These are phyloP conservation scores for Drosophila greeni DNA, from an alignment of 2,888 invertebrate genomes.

Conservation along the genomic window DNA sequence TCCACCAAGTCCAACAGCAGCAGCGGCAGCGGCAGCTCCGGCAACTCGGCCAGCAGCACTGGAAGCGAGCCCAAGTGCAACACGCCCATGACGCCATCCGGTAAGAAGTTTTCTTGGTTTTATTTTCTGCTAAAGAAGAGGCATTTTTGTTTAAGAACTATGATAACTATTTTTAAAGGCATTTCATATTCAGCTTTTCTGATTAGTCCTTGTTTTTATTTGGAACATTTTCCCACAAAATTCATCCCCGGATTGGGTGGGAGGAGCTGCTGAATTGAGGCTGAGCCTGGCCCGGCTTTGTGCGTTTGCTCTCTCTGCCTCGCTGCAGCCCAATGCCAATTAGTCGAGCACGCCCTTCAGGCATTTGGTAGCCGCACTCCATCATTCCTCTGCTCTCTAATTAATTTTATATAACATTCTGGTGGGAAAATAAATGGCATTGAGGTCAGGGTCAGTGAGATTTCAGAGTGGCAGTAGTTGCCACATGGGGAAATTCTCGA, in stretches of 20 bases:
- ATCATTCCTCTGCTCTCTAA: slow-evolving; percentile 44
- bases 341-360: slow-evolving; percentile 45
- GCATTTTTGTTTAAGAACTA: not conserved
- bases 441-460: slow-evolving; percentile 57
- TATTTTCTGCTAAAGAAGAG: too few species aligned
- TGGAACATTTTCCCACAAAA: not conserved
- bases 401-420: slow-evolving; percentile 56
- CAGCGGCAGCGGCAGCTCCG: slow-evolving; percentile 75
- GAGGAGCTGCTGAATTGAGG: not conserved
- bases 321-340: slow-evolving; percentile 62
- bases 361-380: slow-evolving; percentile 21
- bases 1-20: slow-evolving; percentile 78
- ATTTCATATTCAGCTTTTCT: not conserved
- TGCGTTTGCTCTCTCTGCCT: slow-evolving; percentile 52
- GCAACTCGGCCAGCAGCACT: slow-evolving; percentile 72
- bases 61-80: slow-evolving; percentile 76
- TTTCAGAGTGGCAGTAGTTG: slow-evolving; percentile 33
- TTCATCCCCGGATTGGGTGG: not conserved
- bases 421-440: slow-evolving; percentile 38
- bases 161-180: not conserved
- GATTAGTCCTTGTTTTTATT: not conserved
- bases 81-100: slow-evolving; percentile 78
- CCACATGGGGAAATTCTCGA: slow-evolving; percentile 46
- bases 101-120: slow-evolving; percentile 47
- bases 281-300: slow-evolving; percentile 44